Conservation (phyloP, 2,113 vertebrate species). For the Gymnarchus niloticus region DNA sequence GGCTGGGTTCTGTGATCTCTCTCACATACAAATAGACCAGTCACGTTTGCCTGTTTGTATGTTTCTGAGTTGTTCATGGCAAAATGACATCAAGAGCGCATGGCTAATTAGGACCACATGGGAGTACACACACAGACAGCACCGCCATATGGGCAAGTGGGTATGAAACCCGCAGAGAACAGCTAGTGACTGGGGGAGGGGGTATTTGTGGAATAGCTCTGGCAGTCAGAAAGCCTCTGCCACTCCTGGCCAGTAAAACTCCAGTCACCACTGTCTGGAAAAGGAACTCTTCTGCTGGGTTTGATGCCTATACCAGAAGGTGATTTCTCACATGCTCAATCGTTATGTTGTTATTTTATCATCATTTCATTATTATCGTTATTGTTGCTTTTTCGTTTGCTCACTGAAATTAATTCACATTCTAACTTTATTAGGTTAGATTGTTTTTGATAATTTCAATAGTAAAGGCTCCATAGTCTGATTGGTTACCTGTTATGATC, state of each 20-base stretch:
- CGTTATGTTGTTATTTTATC: background rate
- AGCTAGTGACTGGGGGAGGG: background rate
- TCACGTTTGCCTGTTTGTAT: no score
- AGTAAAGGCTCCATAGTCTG: background rate
- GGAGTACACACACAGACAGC: no score
- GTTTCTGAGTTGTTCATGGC: no score
- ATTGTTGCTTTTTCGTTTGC: background rate
- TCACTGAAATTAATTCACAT: background rate
- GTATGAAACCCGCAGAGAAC: no score
- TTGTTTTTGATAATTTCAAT: background rate
- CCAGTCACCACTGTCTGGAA: background rate
- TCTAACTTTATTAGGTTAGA: no score
- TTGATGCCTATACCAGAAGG: background rate
- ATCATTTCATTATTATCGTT: background rate
- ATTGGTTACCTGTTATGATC: background rate
- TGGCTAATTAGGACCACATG: no score
- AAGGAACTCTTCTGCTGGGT: background rate
- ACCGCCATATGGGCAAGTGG: no score
- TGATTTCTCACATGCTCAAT: background rate
- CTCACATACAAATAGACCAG: no score
- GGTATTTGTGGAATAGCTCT: background rate
- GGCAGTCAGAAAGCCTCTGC: background rate
- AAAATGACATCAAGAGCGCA: no score
- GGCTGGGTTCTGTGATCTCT: no score
- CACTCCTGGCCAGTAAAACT: background rate